Base-by-base conservation (phyloP, 2,797 vertebrate genomes). In the Aulostomus chinensis region DNA sequence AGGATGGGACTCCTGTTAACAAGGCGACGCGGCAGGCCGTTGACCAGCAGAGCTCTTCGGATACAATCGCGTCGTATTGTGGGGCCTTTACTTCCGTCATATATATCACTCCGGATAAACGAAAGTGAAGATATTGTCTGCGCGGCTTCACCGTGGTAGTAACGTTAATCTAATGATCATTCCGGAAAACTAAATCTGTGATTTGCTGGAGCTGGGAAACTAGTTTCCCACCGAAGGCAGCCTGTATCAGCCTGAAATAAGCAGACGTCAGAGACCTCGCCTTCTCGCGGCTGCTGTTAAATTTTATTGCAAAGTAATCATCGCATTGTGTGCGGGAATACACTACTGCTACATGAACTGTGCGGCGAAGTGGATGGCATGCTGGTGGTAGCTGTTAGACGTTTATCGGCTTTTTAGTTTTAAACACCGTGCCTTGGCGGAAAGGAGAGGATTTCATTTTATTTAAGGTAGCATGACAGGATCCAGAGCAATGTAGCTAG, bases 401-500 rank as follows among this genome's bases (percentile, higher is more conserved):
- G 83, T 87, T 90, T 83, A 86, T 88, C 75, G 66, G 78, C 66
- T 84, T 92, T 90, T 85, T 80, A 71, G 72, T 91, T 91, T 92
- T 91, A 90, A 92, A 92, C 88, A 58, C 69, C 84, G 90, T 89
- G 90, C 89, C 90, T 91, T 90, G 88, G 91, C 91, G 91, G 88
- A 92, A 88, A 86, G 76, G 72, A 83, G 85, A 80, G 88, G 81
- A 90, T 90, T 89, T 89, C 76, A 66, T 91, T 92, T 92, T 91
- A 91, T 92, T 92, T 92, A 92, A 92, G 91, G 91, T 92, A 92
- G 91, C 91, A 86, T 92, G 90, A 88, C 77, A 49, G 81, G 87
- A 90, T 92, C 58, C 88, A 7, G 36, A 54, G 58, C 61, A 50
- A 5, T 37, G 24, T 34, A 56, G 83, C 73, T 84, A 85, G 76